Conservation (phyloP, 2,797 vertebrate species). For the Chanos chanos region DNA sequence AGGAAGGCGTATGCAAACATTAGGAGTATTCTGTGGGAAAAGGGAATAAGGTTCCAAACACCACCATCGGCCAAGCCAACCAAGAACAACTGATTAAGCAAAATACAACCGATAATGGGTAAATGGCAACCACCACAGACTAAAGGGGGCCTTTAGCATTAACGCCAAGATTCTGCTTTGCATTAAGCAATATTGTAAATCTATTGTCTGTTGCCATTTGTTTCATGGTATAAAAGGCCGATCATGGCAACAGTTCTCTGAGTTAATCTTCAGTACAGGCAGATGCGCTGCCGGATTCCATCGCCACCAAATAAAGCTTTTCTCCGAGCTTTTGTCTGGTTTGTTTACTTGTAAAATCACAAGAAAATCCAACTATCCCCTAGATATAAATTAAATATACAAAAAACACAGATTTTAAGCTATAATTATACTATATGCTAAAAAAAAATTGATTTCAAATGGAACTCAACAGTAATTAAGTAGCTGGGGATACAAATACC, state of each 20-base stretch:
- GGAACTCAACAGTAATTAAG: neutral
- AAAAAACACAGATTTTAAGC: neutral
- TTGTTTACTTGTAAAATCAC: neutral
- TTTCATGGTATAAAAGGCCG: no score
- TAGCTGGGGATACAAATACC: neutral
- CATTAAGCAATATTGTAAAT: no score
- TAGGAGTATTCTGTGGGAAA: slow-evolving; percentile 5
- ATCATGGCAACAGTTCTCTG: no score
- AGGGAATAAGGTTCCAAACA: slow-evolving; percentile 15
- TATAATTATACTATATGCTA: neutral
- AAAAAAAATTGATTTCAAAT: neutral
- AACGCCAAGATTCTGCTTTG: no score
- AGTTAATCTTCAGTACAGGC: no score
- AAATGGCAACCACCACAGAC: neutral
- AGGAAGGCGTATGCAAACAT: slow-evolving; percentile 19
- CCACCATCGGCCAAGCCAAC: slow-evolving; percentile 11
- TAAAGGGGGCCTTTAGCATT: no score
- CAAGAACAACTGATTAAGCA: no score
- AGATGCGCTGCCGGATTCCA: neutral
- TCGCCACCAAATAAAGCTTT: neutral
- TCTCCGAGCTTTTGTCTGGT: no score
- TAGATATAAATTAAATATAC: neutral
- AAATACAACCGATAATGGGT: slow-evolving; percentile 4
- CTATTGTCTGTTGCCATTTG: no score
- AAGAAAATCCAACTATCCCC: neutral